phyloP scores from a whole-genome alignment of 2,888 invertebrate genomes.

The Philonicus albiceps region DNA sequence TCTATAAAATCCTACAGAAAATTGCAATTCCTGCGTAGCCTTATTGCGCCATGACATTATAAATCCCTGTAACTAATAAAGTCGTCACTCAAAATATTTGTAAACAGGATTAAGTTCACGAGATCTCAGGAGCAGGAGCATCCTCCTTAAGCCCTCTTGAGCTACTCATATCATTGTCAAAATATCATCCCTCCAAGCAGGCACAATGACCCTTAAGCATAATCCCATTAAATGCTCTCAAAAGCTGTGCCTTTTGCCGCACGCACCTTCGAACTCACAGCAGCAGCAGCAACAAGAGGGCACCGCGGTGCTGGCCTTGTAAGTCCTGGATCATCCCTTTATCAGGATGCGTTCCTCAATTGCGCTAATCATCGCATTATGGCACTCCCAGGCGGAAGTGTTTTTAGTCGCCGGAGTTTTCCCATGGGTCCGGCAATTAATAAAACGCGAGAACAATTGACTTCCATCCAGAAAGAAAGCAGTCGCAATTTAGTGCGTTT shows the following conservation, averaged over 20 bases:
- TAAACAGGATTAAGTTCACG: slow-evolving; percentile 3
- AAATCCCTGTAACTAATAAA: not conserved
- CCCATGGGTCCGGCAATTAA: slow-evolving; percentile 44
- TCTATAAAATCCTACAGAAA: not conserved
- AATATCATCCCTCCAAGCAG: slow-evolving; percentile 23
- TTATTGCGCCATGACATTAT: not conserved
- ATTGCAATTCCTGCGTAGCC: not conserved
- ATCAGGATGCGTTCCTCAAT: slow-evolving; percentile 45
- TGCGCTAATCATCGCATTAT: slow-evolving; percentile 47
- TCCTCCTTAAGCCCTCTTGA: not conserved
- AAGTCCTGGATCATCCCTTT: slow-evolving; percentile 47
- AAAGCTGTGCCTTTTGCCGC: slow-evolving; percentile 7
- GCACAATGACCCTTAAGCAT: slow-evolving; percentile 42
- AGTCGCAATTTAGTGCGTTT: slow-evolving; percentile 28
- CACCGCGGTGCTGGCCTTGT: slow-evolving; percentile 20
- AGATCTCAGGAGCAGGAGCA: not conserved
- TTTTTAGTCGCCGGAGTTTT: slow-evolving; percentile 39
- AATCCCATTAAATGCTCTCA: slow-evolving; percentile 46
- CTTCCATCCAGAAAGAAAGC: not conserved
- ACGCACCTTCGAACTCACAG: not conserved
- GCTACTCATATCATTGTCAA: not conserved
- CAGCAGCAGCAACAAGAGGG: not conserved
- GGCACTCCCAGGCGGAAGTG: slow-evolving; percentile 38
- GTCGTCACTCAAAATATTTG: slow-evolving; percentile 4
- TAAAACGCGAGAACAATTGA: slow-evolving; percentile 41